Conservation (phyloP, 1,140 invertebrate species). For the Rhopalosiphum maidis region DNA sequence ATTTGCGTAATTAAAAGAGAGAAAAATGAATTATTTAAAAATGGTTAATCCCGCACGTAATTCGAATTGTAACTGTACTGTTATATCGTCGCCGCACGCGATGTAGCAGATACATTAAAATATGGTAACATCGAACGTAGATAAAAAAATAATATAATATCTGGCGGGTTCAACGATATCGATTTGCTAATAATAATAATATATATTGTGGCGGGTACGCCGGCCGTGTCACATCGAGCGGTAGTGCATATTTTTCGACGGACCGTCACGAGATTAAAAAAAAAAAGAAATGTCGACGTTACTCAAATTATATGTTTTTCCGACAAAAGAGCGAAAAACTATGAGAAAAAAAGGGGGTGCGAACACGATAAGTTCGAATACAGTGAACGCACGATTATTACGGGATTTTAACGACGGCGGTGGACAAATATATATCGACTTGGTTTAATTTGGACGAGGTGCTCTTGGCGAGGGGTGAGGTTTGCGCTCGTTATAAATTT, state of each 20-base stretch:
- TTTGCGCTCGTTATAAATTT: conserved; percentile 25
- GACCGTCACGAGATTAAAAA: background rate
- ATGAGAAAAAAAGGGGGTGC: background rate
- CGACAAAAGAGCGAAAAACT: background rate
- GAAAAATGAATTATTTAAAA: conserved; percentile 18
- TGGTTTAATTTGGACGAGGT: background rate
- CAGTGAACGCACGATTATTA: background rate
- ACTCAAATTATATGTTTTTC: background rate
- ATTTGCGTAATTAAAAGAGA: background rate
- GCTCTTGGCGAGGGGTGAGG: background rate
- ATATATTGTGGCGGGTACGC: background rate
- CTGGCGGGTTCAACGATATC: background rate
- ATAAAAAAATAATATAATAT: conserved; percentile 5
- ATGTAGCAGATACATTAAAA: background rate
- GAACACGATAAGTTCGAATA: background rate
- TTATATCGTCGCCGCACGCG: background rate
- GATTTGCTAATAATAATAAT: background rate
- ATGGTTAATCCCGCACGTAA: background rate
- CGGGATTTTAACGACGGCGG: background rate
- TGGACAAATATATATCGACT: conserved; percentile 16
- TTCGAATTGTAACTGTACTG: background rate
- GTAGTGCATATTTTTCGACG: background rate
- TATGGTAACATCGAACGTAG: background rate
- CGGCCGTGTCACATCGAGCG: background rate
- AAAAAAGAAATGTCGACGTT: background rate